Percentiles rank a stretch among this genome's conserved stretches.
phyloP scores from a whole-genome alignment of 2,797 vertebrate genomes.

The Etheostoma perlongum region DNA sequence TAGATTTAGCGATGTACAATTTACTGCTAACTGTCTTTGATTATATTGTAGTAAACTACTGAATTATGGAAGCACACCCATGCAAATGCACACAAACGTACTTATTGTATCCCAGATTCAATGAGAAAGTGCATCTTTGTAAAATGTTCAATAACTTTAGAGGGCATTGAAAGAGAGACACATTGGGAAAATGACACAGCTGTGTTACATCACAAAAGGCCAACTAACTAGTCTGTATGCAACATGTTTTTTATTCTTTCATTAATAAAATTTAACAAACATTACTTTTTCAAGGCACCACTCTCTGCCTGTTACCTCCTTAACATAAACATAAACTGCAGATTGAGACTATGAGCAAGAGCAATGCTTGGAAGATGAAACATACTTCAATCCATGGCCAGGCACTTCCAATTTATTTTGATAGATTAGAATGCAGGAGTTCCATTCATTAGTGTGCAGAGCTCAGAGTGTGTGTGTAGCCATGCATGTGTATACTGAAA shows the following conservation, averaged over 20 bases:
- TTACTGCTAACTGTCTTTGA: neutral
- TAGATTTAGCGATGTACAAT: neutral
- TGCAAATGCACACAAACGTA: neutral
- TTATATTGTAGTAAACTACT: neutral
- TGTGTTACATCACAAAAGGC: conserved; percentile 11
- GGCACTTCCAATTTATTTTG: conserved; percentile 85
- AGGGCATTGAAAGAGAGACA: neutral
- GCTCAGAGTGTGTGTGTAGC: conserved; percentile 32
- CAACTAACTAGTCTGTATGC: conserved; percentile 1
- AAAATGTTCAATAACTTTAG: neutral
- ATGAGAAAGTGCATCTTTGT: neutral
- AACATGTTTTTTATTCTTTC: neutral
- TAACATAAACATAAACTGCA: conserved; percentile 65
- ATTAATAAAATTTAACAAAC: conserved; percentile 23
- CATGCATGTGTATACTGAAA: conserved; percentile 41
- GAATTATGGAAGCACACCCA: neutral
- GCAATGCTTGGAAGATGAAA: conserved; percentile 62
- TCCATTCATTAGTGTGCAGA: conserved; percentile 75
- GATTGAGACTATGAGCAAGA: conserved; percentile 49
- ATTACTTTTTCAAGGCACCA: conserved; percentile 11
- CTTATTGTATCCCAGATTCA: neutral
- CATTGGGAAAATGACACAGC: conserved; percentile 3
- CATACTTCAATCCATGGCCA: conserved; percentile 72
- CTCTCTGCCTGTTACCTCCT: conserved; percentile 40
- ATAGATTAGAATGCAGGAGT: conserved; percentile 79